Evolutionary conservation across 2,888 invertebrate genomes (phyloP).

Genomic region (Drosophila maculinotata): DNA sequence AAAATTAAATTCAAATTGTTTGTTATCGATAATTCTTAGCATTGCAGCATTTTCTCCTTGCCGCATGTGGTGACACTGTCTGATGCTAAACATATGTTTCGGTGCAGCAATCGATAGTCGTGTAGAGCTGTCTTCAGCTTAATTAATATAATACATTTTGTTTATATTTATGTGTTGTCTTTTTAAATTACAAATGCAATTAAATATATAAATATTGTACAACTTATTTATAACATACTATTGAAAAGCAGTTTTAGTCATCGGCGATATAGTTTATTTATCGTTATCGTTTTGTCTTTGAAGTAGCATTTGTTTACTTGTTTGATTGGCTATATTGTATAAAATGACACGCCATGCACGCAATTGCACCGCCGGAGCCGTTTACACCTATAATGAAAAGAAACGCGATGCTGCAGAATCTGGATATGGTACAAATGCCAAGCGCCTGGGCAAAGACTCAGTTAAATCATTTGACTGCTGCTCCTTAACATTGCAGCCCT

Average conservation of each 20-base stretch:
- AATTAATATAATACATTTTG: too few species aligned
- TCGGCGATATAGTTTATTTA: neutral
- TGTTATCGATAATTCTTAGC: constrained; percentile 18
- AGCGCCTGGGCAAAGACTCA: constrained; percentile 91
- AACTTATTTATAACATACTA: too few species aligned
- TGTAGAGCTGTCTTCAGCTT: neutral
- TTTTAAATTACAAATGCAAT: too few species aligned
- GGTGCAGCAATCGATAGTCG: constrained; percentile 7
- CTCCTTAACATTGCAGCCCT: constrained; percentile 97
- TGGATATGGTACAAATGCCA: constrained; percentile 92
- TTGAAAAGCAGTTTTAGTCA: neutral
- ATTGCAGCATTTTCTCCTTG: neutral
- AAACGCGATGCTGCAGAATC: constrained; percentile 97
- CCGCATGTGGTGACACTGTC: constrained; percentile 21
- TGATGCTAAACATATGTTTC: constrained; percentile 6
- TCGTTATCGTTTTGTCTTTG: constrained; percentile 6
- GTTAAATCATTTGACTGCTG: constrained; percentile 98
- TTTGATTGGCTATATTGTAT: neutral
- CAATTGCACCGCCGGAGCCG: constrained; percentile 99
- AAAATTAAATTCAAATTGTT: constrained; percentile 12
- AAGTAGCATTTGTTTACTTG: constrained; percentile 15
- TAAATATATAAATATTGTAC: neutral
- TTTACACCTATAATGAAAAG: constrained; percentile 99
- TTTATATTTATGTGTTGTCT: too few species aligned
- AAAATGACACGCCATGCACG: constrained; percentile 97